A percentile compares a stretch with the other conserved stretches of the same genome.
Conservation (phyloP, 2,113 vertebrate species). For the Callopanchax toddi region DNA sequence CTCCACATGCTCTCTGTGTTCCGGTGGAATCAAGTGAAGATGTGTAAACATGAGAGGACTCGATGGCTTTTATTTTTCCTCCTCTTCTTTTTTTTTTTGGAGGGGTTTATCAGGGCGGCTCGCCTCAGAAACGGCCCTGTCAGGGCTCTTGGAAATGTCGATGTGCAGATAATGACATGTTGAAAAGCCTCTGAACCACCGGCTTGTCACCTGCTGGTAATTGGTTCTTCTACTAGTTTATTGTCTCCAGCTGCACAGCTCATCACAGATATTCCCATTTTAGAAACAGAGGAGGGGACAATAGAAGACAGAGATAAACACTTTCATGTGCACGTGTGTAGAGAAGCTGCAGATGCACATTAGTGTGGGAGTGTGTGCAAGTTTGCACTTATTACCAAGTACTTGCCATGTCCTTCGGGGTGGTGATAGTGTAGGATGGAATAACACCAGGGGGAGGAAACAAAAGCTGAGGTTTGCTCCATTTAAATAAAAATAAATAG, state of each 20-base stretch:
- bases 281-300: constrained; percentile 50
- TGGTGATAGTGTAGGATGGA: not conserved
- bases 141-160: constrained; percentile 74
- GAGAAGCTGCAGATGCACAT: constrained; percentile 49
- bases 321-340: constrained; percentile 4
- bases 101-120: constrained; percentile 61
- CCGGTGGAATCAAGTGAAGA: not conserved
- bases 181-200: constrained; percentile 72
- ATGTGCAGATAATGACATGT: constrained; percentile 77
- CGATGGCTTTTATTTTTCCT: constrained; percentile 20
- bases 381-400: constrained; percentile 23
- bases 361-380: constrained; percentile 10
- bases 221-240: constrained; percentile 79
- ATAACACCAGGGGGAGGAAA: constrained; percentile 8
- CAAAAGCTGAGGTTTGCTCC: constrained; percentile 19
- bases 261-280: constrained; percentile 74
- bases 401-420: not conserved
- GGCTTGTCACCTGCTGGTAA: constrained; percentile 79
- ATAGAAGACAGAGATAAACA: constrained; percentile 48
- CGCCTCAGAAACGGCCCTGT: constrained; percentile 74
- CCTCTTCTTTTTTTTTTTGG: not conserved
- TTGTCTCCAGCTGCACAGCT: constrained; percentile 77
- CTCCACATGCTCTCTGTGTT: not conserved
- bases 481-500: constrained; percentile 45
- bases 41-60: constrained; percentile 14